Evolutionary conservation across 2,113 vertebrate genomes (phyloP), one percentile per base, ranked within the genome.

Genomic region (Sphaerodactylus townsendi): DNA sequence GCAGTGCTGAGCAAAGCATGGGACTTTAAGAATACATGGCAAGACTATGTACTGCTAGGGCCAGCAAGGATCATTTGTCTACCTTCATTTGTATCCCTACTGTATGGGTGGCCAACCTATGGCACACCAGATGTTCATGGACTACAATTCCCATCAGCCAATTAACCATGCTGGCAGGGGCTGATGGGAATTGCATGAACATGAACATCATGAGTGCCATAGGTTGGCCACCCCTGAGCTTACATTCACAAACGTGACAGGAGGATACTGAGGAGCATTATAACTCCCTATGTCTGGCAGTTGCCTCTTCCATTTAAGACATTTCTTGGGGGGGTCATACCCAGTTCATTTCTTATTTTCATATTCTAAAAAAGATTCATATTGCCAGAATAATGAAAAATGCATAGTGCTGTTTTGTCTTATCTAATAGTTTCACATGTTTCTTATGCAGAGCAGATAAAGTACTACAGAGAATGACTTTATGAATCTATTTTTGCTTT

Each of bases 401-500:
- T 39, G 17, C 2, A 28, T 72, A 25, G 10, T 44, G 21, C 39
- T 28, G 23, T 44, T 72, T 41, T 41, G 19, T 70, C 68, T 70
- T 39, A 44, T 41, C 70, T 44, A 44, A 28, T 44, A 72, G 65
- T 10, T 41, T 88, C 85, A 84, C 92, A 89, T 90, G 79, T 88
- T 78, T 89, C 70, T 88, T 90, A 87, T 89, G 88, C 91, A 91
- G 87, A 87, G 75, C 53, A 83, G 83, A 68, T 53, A 77, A 85
- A 92, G 93, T 84, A 91, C n/a, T 71, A 87, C 83, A 93, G 93
- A 91, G 90, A 92, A 89, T 89, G 87, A 93, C 25, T 87, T 82
- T 39, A 21, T 30, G 30, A 88, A 62, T 68, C 66, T 86, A 50
- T 5, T 90, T 89, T 84, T 86, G 56, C 30, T 65, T 71, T 14